Base-by-base conservation (phyloP, 2,797 vertebrate genomes). In the Brachyrhaphis roseni region DNA sequence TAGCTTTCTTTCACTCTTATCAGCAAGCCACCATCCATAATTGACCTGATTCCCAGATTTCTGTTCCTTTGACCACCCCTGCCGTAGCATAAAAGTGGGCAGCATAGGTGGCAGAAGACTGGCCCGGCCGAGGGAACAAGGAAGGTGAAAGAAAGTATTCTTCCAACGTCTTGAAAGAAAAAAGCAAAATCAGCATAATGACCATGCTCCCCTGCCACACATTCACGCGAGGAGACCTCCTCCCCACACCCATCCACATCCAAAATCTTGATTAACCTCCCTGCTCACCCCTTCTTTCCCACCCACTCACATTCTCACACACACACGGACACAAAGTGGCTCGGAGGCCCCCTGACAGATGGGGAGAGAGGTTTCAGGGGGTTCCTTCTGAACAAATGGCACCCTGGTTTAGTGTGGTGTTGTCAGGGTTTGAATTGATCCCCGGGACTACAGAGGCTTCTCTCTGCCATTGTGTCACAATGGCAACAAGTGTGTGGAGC, bases 31-130 rank as follows among this genome's bases (percentile, higher is more conserved):
- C 92, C 94, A 72, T 93, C 95, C 92, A 95, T 96, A 96, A 96
- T 96, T 96, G 95, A 96, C 95, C 95, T 94, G 93, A 95, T 96
- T 96, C 96, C 95, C 95, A 96, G 95, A 96, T 96, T 95, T 95
- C 90, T 91, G 91, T 95, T 91, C 94, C 94, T 91, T 93, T 94
- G 96, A 93, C 95, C 95, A 89, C 96, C 95, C 95, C 94, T 76
- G 91, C 94, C 88, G 96, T 89, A 95, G 94, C 89, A 93, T 93
- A 93, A 93, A 95, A 96, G 95, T 95, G 95, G 96, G 95, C 95
- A 95, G 95, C 94, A 95, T 94, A 95, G 94, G 94, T 96, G 94
- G 96, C 95, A 96, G 93, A 91, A 82, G 92, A 93, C 92, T 90
- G 93, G 87, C 90, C 43, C 82, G 90, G 90, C 92, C 91, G 90